These are phyloP conservation scores for Coenonympha arcania DNA, from an alignment of 2,888 invertebrate species.

Conservation along the genomic window DNA sequence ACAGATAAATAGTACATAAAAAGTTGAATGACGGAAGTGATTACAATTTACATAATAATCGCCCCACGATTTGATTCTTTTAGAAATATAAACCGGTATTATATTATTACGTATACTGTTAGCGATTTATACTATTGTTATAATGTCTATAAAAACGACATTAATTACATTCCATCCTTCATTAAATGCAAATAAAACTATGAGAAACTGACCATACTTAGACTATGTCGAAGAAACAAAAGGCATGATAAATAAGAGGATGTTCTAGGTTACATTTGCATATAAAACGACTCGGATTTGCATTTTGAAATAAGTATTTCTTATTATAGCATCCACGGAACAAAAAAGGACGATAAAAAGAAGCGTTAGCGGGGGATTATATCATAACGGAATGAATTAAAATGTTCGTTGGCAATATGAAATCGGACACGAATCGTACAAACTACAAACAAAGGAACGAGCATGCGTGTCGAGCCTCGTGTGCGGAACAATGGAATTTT, in stretches of 20 bases:
- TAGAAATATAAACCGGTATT: too few species aligned
- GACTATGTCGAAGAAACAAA: conserved; percentile 2
- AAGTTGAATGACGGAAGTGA: too few species aligned
- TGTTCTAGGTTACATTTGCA: conserved; percentile 12
- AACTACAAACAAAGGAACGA: conserved; percentile 51
- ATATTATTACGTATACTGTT: too few species aligned
- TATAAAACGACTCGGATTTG: conserved; percentile 13
- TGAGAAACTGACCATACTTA: background rate
- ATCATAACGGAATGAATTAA: conserved; percentile 30
- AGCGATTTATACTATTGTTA: too few species aligned
- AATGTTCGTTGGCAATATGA: conserved; percentile 34
- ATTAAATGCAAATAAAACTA: conserved; percentile 3
- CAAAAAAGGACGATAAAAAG: conserved; percentile 19
- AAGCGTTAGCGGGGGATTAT: conserved; percentile 25
- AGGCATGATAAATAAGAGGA: background rate
- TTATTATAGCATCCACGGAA: conserved; percentile 1
- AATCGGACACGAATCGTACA: conserved; percentile 48
- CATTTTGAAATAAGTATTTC: conserved; percentile 9
- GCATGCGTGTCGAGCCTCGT: conserved; percentile 47
- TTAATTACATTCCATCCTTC: too few species aligned
- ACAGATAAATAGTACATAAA: too few species aligned
- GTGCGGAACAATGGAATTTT: conserved; percentile 63
- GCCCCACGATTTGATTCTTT: background rate
- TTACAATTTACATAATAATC: background rate
- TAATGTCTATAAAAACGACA: too few species aligned